These are phyloP conservation scores for Drosophila prostipennis DNA, from an alignment of 2,888 invertebrate genomes.

Conservation along the genomic window DNA sequence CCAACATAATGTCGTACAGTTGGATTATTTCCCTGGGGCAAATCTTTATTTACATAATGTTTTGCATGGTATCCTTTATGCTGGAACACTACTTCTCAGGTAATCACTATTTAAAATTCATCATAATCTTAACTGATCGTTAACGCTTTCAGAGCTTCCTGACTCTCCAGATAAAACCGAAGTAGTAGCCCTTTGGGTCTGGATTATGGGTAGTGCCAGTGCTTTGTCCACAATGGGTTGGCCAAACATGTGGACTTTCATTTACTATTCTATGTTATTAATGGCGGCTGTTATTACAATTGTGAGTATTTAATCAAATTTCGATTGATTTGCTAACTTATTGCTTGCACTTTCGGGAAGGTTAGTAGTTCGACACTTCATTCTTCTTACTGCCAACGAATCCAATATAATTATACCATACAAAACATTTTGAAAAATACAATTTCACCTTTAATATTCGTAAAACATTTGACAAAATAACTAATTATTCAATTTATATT, in stretches of 20 bases:
- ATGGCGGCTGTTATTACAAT: slow-evolving; percentile 89
- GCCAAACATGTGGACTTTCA: slow-evolving; percentile 90
- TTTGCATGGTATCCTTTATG: slow-evolving; percentile 88
- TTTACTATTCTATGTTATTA: slow-evolving; percentile 91
- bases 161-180: neutral
- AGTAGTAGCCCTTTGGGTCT: slow-evolving; percentile 63
- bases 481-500: too few relatives aligned
- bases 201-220: slow-evolving; percentile 72
- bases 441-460: too few relatives aligned
- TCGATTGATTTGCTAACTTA: too few relatives aligned
- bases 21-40: slow-evolving; percentile 75
- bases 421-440: too few relatives aligned
- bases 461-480: too few relatives aligned
- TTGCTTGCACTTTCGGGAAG: too few relatives aligned
- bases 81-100: slow-evolving; percentile 87
- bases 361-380: too few relatives aligned
- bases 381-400: too few relatives aligned
- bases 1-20: slow-evolving; percentile 86
- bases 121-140: neutral
- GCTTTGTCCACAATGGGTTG: slow-evolving; percentile 74
- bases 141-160: slow-evolving; percentile 7
- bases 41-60: slow-evolving; percentile 81
- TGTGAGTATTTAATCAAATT: slow-evolving; percentile 75
- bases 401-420: too few relatives aligned
- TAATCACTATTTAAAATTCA: slow-evolving; percentile 14